These are phyloP conservation scores for Tholera decimalis DNA, from an alignment of 2,888 invertebrate species.

Conservation along the genomic window DNA sequence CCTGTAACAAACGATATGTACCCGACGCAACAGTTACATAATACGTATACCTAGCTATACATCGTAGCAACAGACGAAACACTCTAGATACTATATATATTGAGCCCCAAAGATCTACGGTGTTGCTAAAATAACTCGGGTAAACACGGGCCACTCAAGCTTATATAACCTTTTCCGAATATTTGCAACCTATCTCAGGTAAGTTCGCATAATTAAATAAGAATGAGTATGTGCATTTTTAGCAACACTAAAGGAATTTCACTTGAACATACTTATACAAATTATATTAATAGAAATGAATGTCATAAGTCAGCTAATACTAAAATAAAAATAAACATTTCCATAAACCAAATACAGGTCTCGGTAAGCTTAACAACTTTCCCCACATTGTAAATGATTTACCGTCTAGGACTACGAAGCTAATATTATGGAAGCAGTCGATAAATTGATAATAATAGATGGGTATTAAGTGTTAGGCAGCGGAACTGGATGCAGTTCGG, in stretches of 20 bases:
- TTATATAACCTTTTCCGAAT: slow-evolving; percentile 28
- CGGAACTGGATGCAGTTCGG: slow-evolving; percentile 81
- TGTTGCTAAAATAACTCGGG: slow-evolving; percentile 26
- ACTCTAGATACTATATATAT: slow-evolving; percentile 11
- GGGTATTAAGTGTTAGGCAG: slow-evolving; percentile 78
- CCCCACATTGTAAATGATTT: slow-evolving; percentile 27
- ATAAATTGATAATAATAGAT: slow-evolving; percentile 86
- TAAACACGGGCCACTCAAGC: slow-evolving; percentile 16
- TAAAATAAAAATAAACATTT: slow-evolving; percentile 7
- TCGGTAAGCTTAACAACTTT: slow-evolving; percentile 34
- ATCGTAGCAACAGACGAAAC: background rate
- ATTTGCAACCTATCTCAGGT: background rate
- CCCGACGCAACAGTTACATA: slow-evolving; percentile 37
- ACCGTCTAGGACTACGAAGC: slow-evolving; percentile 44
- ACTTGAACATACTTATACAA: background rate
- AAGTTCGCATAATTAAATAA: background rate
- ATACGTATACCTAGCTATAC: slow-evolving; percentile 6
- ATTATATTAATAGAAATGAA: background rate
- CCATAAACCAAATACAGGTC: slow-evolving; percentile 15
- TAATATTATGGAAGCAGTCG: slow-evolving; percentile 73
- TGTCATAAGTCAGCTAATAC: background rate
- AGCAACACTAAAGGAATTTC: no score
- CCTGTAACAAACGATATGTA: slow-evolving; percentile 2
- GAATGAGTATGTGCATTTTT: background rate
- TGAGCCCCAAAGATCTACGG: slow-evolving; percentile 17